A percentile compares a stretch with the other conserved stretches of the same genome.
These are phyloP conservation scores for Bungarus multicinctus DNA, from an alignment of 2,113 vertebrate species.

Conservation along the genomic window DNA sequence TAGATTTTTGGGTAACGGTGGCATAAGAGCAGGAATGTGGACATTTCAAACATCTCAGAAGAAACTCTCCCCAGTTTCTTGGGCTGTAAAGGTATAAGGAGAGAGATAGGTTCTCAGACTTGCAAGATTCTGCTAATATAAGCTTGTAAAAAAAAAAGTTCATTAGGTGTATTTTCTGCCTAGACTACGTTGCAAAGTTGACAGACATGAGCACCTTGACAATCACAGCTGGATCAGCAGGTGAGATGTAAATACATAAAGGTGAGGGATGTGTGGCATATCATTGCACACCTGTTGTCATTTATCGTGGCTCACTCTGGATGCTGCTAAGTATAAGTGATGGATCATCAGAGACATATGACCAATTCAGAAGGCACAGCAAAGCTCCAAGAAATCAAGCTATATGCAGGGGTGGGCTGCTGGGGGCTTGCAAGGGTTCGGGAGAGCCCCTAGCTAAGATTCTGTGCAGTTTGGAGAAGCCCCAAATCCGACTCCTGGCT, in stretches of 20 bases:
- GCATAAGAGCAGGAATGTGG: not conserved
- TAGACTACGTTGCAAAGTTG: not conserved
- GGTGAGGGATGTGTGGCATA: not conserved
- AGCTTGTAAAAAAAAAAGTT: not conserved
- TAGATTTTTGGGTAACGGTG: not conserved
- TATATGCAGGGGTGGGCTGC: no score
- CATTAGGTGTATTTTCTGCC: not conserved
- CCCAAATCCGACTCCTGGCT: no score
- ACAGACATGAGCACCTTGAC: not conserved
- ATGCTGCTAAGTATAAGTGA: not conserved
- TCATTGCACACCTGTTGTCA: not conserved
- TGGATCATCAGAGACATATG: not conserved
- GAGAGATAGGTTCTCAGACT: not conserved
- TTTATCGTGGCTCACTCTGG: not conserved
- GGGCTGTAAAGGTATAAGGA: not conserved
- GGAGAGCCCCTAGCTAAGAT: no score
- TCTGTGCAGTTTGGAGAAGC: no score
- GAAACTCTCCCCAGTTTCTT: not conserved
- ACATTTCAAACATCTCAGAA: not conserved
- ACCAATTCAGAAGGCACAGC: not conserved
- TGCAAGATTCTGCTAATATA: not conserved
- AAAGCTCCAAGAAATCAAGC: not conserved
- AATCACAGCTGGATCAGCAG: not conserved
- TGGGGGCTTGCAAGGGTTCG: no score
- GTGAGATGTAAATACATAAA: no score